Evolutionary conservation across 2,888 invertebrate genomes (phyloP).

Genomic region (Ophion ventricosus): DNA sequence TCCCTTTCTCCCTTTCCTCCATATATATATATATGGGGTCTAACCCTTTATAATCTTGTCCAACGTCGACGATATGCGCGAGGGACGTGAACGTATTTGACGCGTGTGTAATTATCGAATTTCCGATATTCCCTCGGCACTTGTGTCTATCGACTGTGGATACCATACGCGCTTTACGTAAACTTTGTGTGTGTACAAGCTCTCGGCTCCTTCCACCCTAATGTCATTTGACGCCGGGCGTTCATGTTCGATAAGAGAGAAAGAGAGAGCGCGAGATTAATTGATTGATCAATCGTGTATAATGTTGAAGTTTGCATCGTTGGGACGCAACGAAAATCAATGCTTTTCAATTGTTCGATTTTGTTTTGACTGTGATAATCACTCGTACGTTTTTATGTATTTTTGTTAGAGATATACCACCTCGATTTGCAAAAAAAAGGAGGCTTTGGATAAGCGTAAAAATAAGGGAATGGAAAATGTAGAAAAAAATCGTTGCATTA

Average conservation of each 20-base stretch:
- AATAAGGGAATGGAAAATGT: not conserved
- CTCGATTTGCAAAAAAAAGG: too few species aligned
- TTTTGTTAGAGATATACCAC: too few species aligned
- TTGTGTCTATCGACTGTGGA: slow-evolving; percentile 11
- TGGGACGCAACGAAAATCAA: too few species aligned
- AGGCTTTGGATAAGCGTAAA: too few species aligned
- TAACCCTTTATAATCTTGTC: slow-evolving; percentile 18
- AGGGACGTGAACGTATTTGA: slow-evolving; percentile 29
- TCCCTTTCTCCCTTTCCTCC: not conserved
- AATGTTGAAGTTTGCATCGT: too few species aligned
- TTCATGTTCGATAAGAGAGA: not conserved
- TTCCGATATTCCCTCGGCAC: slow-evolving; percentile 34
- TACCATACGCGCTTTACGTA: not conserved
- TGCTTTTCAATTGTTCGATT: too few species aligned
- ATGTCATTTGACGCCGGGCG: not conserved
- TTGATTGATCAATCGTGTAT: not conserved
- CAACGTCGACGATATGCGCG: slow-evolving; percentile 1
- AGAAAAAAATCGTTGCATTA: not conserved
- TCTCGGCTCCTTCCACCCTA: not conserved
- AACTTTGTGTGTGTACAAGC: not conserved
- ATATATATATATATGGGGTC: not conserved
- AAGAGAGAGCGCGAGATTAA: slow-evolving; percentile 13
- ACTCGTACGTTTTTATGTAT: too few species aligned
- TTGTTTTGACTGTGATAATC: too few species aligned
- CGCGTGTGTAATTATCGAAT: slow-evolving; percentile 34